A percentile compares a stretch with the other conserved stretches of the same genome.
phyloP scores from a whole-genome alignment of 1,140 invertebrate species.

The Phymorhynchus buccinoides region DNA sequence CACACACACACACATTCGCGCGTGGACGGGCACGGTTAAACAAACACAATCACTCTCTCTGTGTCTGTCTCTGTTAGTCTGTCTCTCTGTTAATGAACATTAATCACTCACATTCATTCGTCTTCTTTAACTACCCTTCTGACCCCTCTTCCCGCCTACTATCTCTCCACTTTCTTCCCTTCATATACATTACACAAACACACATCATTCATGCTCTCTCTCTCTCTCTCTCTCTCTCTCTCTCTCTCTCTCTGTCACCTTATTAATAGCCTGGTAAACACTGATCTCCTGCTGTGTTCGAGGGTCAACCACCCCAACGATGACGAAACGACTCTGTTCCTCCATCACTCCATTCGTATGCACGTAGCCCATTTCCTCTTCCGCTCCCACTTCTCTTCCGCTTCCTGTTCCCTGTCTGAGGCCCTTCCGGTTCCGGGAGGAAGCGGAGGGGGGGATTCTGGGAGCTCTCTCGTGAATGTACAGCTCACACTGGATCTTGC shows the following conservation, averaged over 20 bases:
- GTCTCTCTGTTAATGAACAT: too few relatives aligned
- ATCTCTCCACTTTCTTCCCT: neutral
- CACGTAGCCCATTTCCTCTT: constrained; percentile 14
- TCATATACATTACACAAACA: neutral
- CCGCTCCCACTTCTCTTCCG: neutral
- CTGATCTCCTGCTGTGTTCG: constrained; percentile 84
- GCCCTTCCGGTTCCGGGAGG: constrained; percentile 17
- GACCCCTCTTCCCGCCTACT: too few relatives aligned
- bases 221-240: too few relatives aligned
- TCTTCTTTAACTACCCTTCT: neutral
- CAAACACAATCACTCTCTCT: too few relatives aligned
- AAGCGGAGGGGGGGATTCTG: constrained; percentile 46
- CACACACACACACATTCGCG: neutral
- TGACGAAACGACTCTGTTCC: constrained; percentile 63
- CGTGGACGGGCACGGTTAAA: too few relatives aligned
- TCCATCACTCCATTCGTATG: constrained; percentile 42
- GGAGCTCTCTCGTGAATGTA: constrained; percentile 65
- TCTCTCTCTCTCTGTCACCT: too few relatives aligned
- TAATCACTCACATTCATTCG: too few relatives aligned
- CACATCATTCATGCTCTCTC: too few relatives aligned
- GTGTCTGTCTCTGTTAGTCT: too few relatives aligned
- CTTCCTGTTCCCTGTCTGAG: neutral
- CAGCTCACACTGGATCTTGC: constrained; percentile 57
- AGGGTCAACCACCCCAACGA: constrained; percentile 84
- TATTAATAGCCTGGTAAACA: constrained; percentile 87